Percentiles rank a stretch among this genome's conserved stretches.
Conservation (phyloP, 2,113 vertebrate genomes). For the Protobothrops mucrosquamatus region DNA sequence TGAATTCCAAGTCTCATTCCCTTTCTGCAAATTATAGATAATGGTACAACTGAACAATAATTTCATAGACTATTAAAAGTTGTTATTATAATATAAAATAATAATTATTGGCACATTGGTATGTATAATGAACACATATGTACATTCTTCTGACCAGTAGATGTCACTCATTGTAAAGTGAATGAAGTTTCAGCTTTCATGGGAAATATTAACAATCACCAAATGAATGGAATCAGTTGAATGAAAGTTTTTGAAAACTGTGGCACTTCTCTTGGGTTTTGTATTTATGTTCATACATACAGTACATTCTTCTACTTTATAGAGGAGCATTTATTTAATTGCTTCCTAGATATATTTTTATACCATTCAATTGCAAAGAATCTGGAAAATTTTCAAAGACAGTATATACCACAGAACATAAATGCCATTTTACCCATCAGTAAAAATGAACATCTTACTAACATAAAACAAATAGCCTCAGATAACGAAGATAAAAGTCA, state of each 20-base stretch:
- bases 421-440: neutral
- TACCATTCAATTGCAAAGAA: neutral
- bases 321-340: neutral
- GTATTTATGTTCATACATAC: neutral
- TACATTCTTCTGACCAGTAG: constrained; percentile 63
- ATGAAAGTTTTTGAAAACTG: neutral
- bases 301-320: neutral
- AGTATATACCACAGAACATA: neutral
- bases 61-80: constrained; percentile 1
- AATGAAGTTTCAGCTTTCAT: constrained; percentile 48
- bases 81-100: neutral
- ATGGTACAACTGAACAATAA: neutral
- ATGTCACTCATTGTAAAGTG: constrained; percentile 68
- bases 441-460: neutral
- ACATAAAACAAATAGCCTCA: neutral
- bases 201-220: neutral
- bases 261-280: constrained; percentile 10
- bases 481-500: neutral
- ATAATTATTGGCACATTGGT: neutral
- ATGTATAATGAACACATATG: rapidly evolving
- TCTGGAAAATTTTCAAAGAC: neutral
- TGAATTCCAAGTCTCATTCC: neutral
- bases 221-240: neutral
- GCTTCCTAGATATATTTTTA: neutral
- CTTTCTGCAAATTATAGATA: neutral